phyloP scores from a whole-genome alignment of 2,113 vertebrate genomes.

The Neoarius graeffei region DNA sequence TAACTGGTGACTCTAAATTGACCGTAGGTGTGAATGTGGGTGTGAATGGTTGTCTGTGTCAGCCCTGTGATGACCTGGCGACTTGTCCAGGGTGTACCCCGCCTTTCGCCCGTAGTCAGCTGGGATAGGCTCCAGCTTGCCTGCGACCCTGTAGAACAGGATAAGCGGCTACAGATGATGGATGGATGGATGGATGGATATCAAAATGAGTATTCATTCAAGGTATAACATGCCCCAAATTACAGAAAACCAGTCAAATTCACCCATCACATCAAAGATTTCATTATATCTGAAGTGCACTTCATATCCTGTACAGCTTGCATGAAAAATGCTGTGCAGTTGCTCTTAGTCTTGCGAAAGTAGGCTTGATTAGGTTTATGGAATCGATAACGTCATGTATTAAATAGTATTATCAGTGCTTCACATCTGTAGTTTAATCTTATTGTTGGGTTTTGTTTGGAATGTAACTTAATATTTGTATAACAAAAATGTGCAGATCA shows the following conservation, averaged over 20 bases:
- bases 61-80: too few species aligned
- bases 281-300: not conserved
- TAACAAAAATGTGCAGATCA: not conserved
- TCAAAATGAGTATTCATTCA: not conserved
- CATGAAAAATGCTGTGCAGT: not conserved
- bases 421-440: not conserved
- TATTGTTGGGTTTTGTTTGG: not conserved
- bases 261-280: not conserved
- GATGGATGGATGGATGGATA: too few species aligned
- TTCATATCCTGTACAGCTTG: not conserved
- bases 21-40: too few species aligned
- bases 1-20: too few species aligned
- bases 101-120: too few species aligned
- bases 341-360: not conserved
- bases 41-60: too few species aligned
- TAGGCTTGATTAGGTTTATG: not conserved
- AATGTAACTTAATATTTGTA: not conserved
- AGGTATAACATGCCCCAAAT: not conserved
- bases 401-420: not conserved
- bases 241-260: not conserved
- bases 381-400: not conserved
- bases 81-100: too few species aligned
- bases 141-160: too few species aligned
- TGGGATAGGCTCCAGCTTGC: too few species aligned
- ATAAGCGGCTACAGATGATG: too few species aligned